phyloP scores from a whole-genome alignment of 2,797 vertebrate genomes.

The Rhincodon typus region DNA sequence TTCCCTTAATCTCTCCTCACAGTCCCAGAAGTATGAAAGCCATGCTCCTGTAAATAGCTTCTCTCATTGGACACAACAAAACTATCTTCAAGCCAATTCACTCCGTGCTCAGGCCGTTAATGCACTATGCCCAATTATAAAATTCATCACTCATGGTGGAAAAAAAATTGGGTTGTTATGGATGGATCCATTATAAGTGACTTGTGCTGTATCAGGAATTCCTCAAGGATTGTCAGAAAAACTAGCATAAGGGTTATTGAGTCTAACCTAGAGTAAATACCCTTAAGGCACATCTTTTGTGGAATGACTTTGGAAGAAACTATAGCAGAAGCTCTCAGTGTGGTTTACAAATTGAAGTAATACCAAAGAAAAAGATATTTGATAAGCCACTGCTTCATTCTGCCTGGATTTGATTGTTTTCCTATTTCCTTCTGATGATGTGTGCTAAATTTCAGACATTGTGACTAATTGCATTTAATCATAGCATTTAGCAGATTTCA shows the following conservation, averaged over 20 bases:
- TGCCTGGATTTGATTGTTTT: not conserved
- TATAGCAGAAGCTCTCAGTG: not conserved
- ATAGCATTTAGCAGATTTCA: not conserved
- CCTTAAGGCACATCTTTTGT: not conserved
- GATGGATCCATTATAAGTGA: not conserved
- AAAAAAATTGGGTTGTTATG: not conserved
- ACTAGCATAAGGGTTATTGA: not conserved
- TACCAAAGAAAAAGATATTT: not conserved
- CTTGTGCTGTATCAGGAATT: not conserved
- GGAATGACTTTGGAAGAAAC: not conserved
- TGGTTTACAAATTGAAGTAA: not conserved
- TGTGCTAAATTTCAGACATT: not conserved
- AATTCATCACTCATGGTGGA: not conserved
- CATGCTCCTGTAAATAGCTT: not conserved
- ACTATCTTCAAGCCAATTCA: slow-evolving; percentile 9
- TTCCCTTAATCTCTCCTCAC: not conserved
- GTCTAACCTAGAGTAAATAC: not conserved
- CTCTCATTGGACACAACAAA: not conserved
- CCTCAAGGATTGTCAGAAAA: not conserved
- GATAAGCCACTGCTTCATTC: not conserved
- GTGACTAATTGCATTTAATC: not conserved
- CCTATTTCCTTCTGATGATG: not conserved
- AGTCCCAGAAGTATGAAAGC: not conserved
- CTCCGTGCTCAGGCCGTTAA: not conserved
- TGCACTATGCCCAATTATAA: not conserved